phyloP scores from a whole-genome alignment of 2,797 vertebrate genomes.

The Coregonus ussuriensis region DNA sequence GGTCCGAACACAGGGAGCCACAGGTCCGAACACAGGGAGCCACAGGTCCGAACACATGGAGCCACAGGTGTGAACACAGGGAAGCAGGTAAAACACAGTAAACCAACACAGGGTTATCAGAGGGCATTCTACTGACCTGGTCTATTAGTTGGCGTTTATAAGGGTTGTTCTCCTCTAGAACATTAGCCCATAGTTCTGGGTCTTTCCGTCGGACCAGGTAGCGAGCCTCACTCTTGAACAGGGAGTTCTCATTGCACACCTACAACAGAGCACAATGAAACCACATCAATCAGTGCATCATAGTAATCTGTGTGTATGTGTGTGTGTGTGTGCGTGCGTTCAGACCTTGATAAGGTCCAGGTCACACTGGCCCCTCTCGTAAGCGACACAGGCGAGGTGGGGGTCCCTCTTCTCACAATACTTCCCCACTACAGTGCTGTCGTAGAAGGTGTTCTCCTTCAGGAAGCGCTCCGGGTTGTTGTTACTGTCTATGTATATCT shows the following conservation, averaged over 20 bases:
- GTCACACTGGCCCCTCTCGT: conserved; percentile 90
- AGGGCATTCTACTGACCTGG: conserved; percentile 74
- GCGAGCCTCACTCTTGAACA: conserved; percentile 90
- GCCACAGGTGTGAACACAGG: not conserved
- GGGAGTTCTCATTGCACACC: conserved; percentile 94
- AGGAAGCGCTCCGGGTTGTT: conserved; percentile 89
- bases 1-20: no score
- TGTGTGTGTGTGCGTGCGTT: not conserved
- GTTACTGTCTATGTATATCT: conserved; percentile 94
- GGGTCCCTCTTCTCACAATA: conserved; percentile 93
- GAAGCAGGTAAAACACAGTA: not conserved
- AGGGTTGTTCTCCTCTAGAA: conserved; percentile 88
- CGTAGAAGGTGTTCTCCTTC: conserved; percentile 87
- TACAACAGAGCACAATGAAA: conserved; percentile 42
- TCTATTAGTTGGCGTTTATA: conserved; percentile 87
- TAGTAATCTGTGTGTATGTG: not conserved
- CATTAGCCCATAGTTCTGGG: conserved; percentile 87
- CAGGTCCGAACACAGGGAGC: not conserved
- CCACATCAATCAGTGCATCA: not conserved
- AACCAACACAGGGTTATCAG: not conserved
- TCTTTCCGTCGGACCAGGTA: conserved; percentile 90
- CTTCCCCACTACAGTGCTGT: conserved; percentile 87
- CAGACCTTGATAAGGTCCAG: conserved; percentile 90
- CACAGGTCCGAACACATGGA: not conserved
- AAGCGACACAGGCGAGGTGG: conserved; percentile 89